phyloP scores from a whole-genome alignment of 2,888 invertebrate genomes.

The Ophion costatus region DNA sequence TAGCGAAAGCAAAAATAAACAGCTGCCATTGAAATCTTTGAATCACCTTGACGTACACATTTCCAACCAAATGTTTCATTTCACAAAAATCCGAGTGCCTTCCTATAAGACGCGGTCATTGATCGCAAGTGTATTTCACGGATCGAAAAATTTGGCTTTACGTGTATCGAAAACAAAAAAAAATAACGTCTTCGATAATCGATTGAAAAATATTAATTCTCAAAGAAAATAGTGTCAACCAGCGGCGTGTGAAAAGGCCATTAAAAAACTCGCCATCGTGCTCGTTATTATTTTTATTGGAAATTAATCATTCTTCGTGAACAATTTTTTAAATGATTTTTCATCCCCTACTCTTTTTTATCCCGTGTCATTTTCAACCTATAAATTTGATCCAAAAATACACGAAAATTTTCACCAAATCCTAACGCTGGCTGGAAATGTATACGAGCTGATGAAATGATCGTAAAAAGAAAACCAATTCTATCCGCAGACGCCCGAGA shows the following conservation, averaged over 20 bases:
- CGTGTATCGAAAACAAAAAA: neutral
- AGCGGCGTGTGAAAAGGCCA: neutral
- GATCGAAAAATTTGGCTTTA: neutral
- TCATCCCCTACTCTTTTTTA: neutral
- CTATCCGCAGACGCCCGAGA: neutral
- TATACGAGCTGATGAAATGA: neutral
- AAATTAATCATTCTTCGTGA: neutral
- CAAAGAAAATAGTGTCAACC: neutral
- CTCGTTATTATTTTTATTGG: neutral
- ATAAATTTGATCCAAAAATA: neutral
- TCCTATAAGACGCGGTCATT: neutral
- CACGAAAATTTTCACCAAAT: neutral
- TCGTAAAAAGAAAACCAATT: slow-evolving; percentile 7
- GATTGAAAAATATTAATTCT: neutral
- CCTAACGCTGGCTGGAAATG: neutral
- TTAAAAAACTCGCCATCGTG: neutral
- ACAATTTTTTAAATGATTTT: neutral
- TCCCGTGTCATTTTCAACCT: neutral
- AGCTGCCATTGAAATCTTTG: slow-evolving; percentile 17
- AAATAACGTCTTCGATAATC: neutral
- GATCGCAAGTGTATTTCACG: too few relatives aligned
- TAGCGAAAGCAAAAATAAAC: slow-evolving; percentile 8
- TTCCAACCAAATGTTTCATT: slow-evolving; percentile 1
- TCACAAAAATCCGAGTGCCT: neutral
- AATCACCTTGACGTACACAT: neutral